phyloP scores from a whole-genome alignment of 2,113 vertebrate species.

The Pelecanoides urinatrix region DNA sequence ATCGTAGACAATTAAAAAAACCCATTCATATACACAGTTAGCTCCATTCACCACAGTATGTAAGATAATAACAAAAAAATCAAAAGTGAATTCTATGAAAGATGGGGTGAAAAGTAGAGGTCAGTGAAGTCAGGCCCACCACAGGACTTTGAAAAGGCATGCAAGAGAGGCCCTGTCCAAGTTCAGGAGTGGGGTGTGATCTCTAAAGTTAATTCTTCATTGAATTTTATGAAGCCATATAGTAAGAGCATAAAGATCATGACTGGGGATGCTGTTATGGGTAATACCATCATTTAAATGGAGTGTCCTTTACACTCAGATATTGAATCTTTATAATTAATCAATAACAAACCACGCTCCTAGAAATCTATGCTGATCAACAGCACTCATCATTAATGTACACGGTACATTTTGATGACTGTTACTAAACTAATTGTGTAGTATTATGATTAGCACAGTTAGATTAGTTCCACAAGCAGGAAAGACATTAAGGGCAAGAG shows the following conservation, averaged over 20 bases:
- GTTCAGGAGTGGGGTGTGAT: slow-evolving; percentile 59
- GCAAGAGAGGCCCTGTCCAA: slow-evolving; percentile 65
- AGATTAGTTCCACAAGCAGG: slow-evolving; percentile 72
- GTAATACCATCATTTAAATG: slow-evolving; percentile 60
- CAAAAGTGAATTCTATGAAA: slow-evolving; percentile 31
- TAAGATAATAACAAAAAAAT: slow-evolving; percentile 35
- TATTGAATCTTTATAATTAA: slow-evolving; percentile 66
- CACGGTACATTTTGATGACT: slow-evolving; percentile 70
- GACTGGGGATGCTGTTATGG: slow-evolving; percentile 51
- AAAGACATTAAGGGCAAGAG: slow-evolving; percentile 70
- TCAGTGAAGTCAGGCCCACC: not conserved
- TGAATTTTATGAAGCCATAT: slow-evolving; percentile 61
- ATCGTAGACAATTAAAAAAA: slow-evolving; percentile 64
- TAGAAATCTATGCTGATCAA: slow-evolving; percentile 71
- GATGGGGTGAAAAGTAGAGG: not conserved
- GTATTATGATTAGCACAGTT: slow-evolving; percentile 63
- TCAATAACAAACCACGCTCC: slow-evolving; percentile 71
- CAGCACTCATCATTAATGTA: slow-evolving; percentile 67
- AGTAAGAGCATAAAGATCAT: slow-evolving; percentile 69
- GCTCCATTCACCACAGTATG: slow-evolving; percentile 66
- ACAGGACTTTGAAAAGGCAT: slow-evolving; percentile 75
- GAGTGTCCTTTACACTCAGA: slow-evolving; percentile 62
- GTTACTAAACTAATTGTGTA: slow-evolving; percentile 70
- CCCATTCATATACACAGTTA: slow-evolving; percentile 62
- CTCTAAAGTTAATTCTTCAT: slow-evolving; percentile 66